phyloP scores from a whole-genome alignment of 1,140 invertebrate genomes.

The Atta colombica region DNA sequence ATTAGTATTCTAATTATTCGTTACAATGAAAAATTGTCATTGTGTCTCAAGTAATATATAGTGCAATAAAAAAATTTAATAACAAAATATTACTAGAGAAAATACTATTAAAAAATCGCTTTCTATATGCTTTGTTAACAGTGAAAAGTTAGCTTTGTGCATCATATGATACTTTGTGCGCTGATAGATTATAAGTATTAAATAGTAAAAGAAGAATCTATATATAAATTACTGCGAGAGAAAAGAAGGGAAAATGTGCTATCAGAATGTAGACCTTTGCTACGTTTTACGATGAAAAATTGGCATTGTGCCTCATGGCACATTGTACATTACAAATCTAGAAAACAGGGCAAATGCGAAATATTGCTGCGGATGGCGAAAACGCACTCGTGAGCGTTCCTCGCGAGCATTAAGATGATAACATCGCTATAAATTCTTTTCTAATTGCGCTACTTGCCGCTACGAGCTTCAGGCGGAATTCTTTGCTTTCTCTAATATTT shows the following conservation, averaged over 20 bases:
- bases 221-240: not conserved
- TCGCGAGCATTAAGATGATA: slow-evolving; percentile 1
- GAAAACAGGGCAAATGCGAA: not conserved
- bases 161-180: slow-evolving; percentile 9
- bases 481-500: slow-evolving; percentile 33
- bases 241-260: not conserved
- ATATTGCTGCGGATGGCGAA: not conserved
- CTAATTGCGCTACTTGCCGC: slow-evolving; percentile 50
- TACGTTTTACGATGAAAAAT: slow-evolving; percentile 7
- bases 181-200: not conserved
- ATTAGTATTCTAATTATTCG: slow-evolving; percentile 23
- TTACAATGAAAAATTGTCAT: slow-evolving; percentile 8
- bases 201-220: slow-evolving; percentile 1
- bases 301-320: not conserved
- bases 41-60: slow-evolving; percentile 4
- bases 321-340: slow-evolving; percentile 3
- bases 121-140: not conserved
- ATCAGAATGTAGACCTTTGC: not conserved
- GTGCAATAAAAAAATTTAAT: not conserved
- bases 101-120: not conserved
- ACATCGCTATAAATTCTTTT: slow-evolving; percentile 45
- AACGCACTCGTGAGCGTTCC: slow-evolving; percentile 6
- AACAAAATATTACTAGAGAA: not conserved
- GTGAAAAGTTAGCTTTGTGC: not conserved
- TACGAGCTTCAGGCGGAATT: slow-evolving; percentile 49